Evolutionary conservation across 2,113 vertebrate species (phyloP).

Genomic region (Tetrax tetrax): DNA sequence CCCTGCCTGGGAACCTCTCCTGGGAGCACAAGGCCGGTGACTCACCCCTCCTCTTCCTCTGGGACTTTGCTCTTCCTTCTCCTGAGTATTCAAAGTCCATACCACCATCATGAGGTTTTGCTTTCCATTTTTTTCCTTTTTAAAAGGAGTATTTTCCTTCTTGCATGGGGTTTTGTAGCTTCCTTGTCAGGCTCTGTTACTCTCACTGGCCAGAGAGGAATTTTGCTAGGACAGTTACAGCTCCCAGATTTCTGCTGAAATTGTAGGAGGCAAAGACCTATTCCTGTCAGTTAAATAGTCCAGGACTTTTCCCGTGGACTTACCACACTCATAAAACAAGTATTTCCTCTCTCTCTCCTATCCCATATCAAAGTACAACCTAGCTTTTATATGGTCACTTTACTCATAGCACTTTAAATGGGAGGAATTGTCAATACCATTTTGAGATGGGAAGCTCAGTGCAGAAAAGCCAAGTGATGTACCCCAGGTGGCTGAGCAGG

Average conservation of each 20-base stretch:
- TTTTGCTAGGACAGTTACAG: not conserved
- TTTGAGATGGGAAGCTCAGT: not conserved
- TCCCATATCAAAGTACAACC: not conserved
- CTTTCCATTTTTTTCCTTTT: not conserved
- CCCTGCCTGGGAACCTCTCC: not conserved
- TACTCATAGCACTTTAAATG: not conserved
- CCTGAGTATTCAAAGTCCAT: not conserved
- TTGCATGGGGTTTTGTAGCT: not conserved
- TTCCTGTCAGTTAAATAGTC: not conserved
- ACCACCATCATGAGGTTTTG: not conserved
- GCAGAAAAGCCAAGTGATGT: not conserved
- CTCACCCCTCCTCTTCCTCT: not conserved
- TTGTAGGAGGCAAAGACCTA: not conserved
- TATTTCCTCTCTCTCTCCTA: not conserved
- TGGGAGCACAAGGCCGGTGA: not conserved
- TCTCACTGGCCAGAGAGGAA: not conserved
- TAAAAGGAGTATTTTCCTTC: not conserved
- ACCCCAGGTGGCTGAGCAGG: not conserved
- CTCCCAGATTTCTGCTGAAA: not conserved
- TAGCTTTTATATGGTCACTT: not conserved
- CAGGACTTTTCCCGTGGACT: not conserved
- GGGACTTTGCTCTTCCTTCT: not conserved
- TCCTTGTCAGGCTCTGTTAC: not conserved
- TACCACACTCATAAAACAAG: not conserved
- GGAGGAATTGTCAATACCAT: not conserved